Base-by-base conservation (phyloP, 2,113 vertebrate genomes). In the Malurus melanocephalus region DNA sequence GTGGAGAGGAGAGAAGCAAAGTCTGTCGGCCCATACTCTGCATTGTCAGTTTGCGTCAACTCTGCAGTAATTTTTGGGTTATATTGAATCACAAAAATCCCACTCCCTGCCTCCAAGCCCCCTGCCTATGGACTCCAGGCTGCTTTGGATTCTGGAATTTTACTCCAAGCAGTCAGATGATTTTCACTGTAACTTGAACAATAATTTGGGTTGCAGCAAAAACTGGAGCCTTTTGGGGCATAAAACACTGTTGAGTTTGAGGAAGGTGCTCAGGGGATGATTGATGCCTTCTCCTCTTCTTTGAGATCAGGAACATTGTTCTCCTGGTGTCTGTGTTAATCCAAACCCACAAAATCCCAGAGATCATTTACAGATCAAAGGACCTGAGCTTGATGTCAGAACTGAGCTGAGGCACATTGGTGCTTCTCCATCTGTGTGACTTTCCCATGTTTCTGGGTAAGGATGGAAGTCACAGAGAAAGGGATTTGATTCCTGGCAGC, bases 351-450 rank as follows among this genome's bases (percentile, higher is more conserved):
- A 18, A 66, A 40, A 59, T 11, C 13, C 28, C 76, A 60, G n/a
- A 46, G 66, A 33, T 60, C 23, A 24, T 66, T 52, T 73, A 33
- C n/a, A 33, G 38, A 28, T n/a, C 22, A 43, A 53, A 57, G 21
- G 51, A 18, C 7, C 13, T 8, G 38, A 45, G 22, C 22, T 16
- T 16, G 35, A 23, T 32, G 43, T 45, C 43, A 65, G 35, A 52
- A 38, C 10, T 0, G 1, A 51, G 43, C 27, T 28, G 60, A 14
- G 19, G 32, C 35, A 9, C 1, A 0, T 10, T 45, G 38, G 14
- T 45, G 9, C 11, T 45, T 24, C 53, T 59, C 27, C 12, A n/a
- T 14, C 13, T 0, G 0, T 7, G 60, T 45, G 45, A 16, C 72
- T 38, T 24, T 68, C 62, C 10, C 14, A 4, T 17, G 27, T 46